Evolutionary conservation across 2,888 invertebrate genomes (phyloP), one percentile per base, ranked within the genome.

Genomic region (Cheilosia urbana): DNA sequence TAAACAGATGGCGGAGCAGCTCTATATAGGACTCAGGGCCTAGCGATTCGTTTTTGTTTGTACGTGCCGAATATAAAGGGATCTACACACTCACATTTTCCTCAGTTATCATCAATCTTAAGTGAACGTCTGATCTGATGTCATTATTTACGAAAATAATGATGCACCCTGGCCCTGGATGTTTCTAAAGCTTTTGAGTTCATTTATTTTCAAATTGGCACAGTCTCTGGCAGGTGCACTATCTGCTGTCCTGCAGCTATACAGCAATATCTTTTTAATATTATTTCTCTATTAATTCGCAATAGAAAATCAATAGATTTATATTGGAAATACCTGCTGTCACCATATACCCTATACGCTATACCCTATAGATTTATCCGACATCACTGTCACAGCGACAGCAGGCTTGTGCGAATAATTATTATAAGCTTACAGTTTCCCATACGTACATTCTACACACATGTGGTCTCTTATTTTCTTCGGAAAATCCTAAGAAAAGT

Each of bases 401-500:
- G 45, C 45, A 47, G 45, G 37, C 4, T 13, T 37, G 37, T 37
- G 13, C 13, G 13, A 37, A 37, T 37, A 45, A 45, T 17, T 9
- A 45, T 45, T n/a, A 45, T 17, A 45, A 17, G 7, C 45, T 17
- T 7, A 45, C 17, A 45, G 17, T n/a, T 17, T 9, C 17, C n/a
- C 45, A 17, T 17, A 7, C 17, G 4, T 27, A 27, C 24, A n/a
- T n/a, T n/a, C n/a, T n/a, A n/a, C n/a, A n/a, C n/a, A 7, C n/a
- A 17, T 45, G 45, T 7, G 24, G 51, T 51, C 4, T 11, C 13
- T 24, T 21, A 51, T 51, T 51, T 24, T 21, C 45, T 6, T 57
- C 47, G 37, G 57, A 47, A 75, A 47, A 75, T 66, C 51, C 47
- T 40, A 76, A 58, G 66, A 76, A 76, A 66, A 76, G 51, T 76